Percentiles rank a stretch among this genome's conserved stretches.
Evolutionary conservation across 53 echinoderm and acorn worm genomes (phyloP).

Genomic region (Holothuria leucospilota): DNA sequence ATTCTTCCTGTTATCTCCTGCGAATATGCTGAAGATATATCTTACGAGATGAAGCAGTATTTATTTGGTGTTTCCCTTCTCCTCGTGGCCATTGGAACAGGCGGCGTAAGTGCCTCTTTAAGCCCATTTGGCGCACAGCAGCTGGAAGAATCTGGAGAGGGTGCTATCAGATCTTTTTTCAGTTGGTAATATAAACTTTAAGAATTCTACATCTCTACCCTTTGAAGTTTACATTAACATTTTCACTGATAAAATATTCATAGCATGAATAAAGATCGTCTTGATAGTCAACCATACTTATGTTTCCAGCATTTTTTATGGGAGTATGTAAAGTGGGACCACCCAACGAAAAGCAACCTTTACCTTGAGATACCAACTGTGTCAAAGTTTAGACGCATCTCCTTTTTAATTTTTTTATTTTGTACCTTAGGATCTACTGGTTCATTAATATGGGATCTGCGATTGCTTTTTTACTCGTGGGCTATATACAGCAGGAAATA

Average conservation of each 20-base stretch:
- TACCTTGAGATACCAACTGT: too few relatives aligned
- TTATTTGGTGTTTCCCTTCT: slow-evolving; percentile 74
- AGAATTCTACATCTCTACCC: too few relatives aligned
- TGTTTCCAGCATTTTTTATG: too few relatives aligned
- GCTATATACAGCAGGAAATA: slow-evolving; percentile 85
- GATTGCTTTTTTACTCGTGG: slow-evolving; percentile 85
- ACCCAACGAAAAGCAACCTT: too few relatives aligned
- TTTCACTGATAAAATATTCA: too few relatives aligned
- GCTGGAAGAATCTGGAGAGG: slow-evolving; percentile 82
- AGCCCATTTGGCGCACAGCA: slow-evolving; percentile 99
- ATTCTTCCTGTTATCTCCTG: slow-evolving; percentile 84
- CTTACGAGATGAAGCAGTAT: slow-evolving; percentile 44
- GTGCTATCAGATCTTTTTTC: slow-evolving; percentile 85
- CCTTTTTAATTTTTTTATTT: too few relatives aligned
- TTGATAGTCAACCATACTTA: too few relatives aligned
- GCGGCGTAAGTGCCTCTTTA: slow-evolving; percentile 95
- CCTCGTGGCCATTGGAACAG: slow-evolving; percentile 86
- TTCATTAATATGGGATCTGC: slow-evolving; percentile 95
- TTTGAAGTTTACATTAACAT: too few relatives aligned
- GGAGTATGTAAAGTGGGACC: too few relatives aligned
- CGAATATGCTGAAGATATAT: slow-evolving; percentile 3
- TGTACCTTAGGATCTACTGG: slow-evolving; percentile 90
- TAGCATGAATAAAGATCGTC: too few relatives aligned
- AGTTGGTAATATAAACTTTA: slow-evolving; percentile 71
- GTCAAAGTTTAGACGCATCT: too few relatives aligned